phyloP scores from a whole-genome alignment of 2,888 invertebrate genomes.

The Ctena decussata region DNA sequence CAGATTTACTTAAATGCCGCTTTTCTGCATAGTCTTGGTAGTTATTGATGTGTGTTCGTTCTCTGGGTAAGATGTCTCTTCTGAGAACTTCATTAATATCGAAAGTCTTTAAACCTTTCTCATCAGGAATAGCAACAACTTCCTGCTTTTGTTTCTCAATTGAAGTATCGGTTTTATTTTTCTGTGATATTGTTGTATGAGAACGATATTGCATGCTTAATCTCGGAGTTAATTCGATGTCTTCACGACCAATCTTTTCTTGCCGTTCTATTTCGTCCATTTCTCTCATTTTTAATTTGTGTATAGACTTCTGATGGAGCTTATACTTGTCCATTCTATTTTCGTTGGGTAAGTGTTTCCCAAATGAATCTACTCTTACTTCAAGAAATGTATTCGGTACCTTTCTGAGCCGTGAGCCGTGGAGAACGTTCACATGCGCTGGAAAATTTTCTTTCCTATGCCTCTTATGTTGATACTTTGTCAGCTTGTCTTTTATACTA shows the following conservation, averaged over 20 bases:
- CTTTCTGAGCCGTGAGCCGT: slow-evolving; percentile 40
- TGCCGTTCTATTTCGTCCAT: slow-evolving; percentile 38
- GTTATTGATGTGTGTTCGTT: slow-evolving; percentile 27
- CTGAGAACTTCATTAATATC: slow-evolving; percentile 52
- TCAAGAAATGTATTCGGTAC: slow-evolving; percentile 63
- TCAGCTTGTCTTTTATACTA: slow-evolving; percentile 58
- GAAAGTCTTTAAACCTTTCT: slow-evolving; percentile 46
- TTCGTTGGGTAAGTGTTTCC: slow-evolving; percentile 47
- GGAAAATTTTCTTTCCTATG: slow-evolving; percentile 47
- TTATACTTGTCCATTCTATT: slow-evolving; percentile 59
- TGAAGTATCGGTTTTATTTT: not conserved
- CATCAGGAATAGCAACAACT: slow-evolving; percentile 21
- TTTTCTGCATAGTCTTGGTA: slow-evolving; percentile 53
- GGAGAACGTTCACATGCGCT: slow-evolving; percentile 33
- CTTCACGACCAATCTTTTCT: slow-evolving; percentile 28
- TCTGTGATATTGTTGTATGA: slow-evolving; percentile 39
- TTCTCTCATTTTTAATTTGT: slow-evolving; percentile 58
- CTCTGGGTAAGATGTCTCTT: not conserved
- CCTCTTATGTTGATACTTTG: slow-evolving; percentile 44
- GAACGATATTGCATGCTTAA: slow-evolving; percentile 42
- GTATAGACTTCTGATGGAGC: slow-evolving; percentile 62
- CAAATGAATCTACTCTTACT: slow-evolving; percentile 61
- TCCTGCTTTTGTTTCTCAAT: slow-evolving; percentile 19
- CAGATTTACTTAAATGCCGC: slow-evolving; percentile 16
- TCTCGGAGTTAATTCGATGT: slow-evolving; percentile 30